Evolutionary conservation across 2,113 vertebrate species (phyloP).

Genomic region (Notarius quadriscutis): DNA sequence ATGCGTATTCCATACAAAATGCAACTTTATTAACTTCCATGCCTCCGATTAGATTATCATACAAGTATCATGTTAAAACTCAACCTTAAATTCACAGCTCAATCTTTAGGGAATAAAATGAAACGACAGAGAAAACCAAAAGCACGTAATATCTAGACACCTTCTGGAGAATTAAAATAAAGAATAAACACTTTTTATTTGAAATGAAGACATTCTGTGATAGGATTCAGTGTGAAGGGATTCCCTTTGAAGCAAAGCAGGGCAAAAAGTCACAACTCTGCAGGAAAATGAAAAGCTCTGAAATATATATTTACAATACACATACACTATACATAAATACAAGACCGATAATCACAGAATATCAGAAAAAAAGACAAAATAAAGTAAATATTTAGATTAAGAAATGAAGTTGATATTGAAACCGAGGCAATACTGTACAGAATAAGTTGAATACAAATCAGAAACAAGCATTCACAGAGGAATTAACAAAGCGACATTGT

Average conservation of each 20-base stretch:
- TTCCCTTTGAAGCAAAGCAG: slow-evolving; percentile 89
- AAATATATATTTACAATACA: slow-evolving; percentile 98
- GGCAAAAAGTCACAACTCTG: slow-evolving; percentile 85
- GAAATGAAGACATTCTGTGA: slow-evolving; percentile 86
- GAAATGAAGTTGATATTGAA: slow-evolving; percentile 83
- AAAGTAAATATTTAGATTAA: slow-evolving; percentile 88
- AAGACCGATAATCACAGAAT: slow-evolving; percentile 98
- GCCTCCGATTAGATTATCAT: slow-evolving; percentile 99
- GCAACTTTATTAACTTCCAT: slow-evolving; percentile 99
- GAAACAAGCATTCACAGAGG: slow-evolving; percentile 58
- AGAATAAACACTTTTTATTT: slow-evolving; percentile 85
- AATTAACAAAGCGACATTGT: slow-evolving; percentile 38
- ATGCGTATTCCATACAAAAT: slow-evolving; percentile 94
- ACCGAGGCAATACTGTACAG: slow-evolving; percentile 71
- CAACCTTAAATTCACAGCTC: slow-evolving; percentile 99
- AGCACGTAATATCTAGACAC: slow-evolving; percentile 96
- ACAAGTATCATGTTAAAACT: slow-evolving; percentile 99
- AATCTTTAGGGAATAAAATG: slow-evolving; percentile 86
- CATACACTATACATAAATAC: slow-evolving; percentile 99
- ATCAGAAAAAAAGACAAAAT: slow-evolving; percentile 89
- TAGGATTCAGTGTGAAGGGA: slow-evolving; percentile 86
- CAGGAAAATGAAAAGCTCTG: slow-evolving; percentile 94
- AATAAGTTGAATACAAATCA: slow-evolving; percentile 44
- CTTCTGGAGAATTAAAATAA: slow-evolving; percentile 70
- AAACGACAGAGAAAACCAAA: slow-evolving; percentile 90